Percentiles rank a stretch among this genome's conserved stretches.
phyloP scores from a whole-genome alignment of 2,113 vertebrate species.

The Mustelus asterias region DNA sequence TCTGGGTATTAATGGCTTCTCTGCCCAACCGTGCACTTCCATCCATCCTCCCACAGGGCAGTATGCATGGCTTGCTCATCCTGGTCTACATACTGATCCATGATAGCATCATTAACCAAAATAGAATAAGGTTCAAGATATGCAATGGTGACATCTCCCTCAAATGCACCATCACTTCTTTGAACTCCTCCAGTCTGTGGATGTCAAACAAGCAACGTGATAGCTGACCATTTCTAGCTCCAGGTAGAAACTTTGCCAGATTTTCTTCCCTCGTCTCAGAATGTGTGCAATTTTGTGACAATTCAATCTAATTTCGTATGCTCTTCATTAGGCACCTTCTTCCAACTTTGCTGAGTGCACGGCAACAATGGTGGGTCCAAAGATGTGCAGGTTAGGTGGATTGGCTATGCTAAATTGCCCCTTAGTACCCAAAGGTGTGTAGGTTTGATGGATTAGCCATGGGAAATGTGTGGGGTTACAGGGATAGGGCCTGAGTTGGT shows the following conservation, averaged over 20 bases:
- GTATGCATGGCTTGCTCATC: background rate
- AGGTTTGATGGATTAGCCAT: too few species aligned
- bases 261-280: background rate
- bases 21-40: background rate
- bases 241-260: background rate
- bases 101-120: background rate
- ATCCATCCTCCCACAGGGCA: background rate
- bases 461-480: too few species aligned
- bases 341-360: background rate
- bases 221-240: background rate
- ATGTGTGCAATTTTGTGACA: background rate
- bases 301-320: background rate
- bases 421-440: too few species aligned
- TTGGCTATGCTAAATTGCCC: too few species aligned
- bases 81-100: background rate
- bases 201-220: too few species aligned
- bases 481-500: too few species aligned
- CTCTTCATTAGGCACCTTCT: background rate
- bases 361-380: too few species aligned
- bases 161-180: background rate
- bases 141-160: background rate
- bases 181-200: background rate
- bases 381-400: too few species aligned
- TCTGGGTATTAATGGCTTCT: background rate
- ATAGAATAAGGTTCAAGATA: background rate